Evolutionary conservation across 2,888 invertebrate genomes (phyloP).

Genomic region (Melangyna quadrimaculata): DNA sequence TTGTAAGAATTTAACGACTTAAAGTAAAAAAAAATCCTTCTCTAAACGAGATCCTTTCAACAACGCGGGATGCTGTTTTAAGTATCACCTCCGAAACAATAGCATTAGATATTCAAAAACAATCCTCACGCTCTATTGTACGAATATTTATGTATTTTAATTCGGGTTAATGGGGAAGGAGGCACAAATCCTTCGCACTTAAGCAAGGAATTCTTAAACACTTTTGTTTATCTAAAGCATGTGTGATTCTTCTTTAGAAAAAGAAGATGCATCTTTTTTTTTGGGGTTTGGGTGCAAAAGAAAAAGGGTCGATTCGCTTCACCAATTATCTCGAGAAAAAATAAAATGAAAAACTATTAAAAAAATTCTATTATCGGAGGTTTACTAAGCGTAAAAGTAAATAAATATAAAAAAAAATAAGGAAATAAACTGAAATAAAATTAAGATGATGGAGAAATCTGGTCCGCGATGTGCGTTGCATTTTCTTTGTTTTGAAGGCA

Average conservation of each 20-base stretch:
- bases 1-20: constrained; percentile 56
- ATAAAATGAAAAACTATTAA: constrained; percentile 34
- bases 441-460: background rate
- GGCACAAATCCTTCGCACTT: constrained; percentile 70
- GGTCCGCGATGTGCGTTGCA: background rate
- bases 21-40: constrained; percentile 9
- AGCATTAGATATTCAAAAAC: constrained; percentile 59
- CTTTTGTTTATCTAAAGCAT: constrained; percentile 66
- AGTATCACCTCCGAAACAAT: constrained; percentile 59
- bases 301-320: constrained; percentile 69
- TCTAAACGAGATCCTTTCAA: constrained; percentile 20
- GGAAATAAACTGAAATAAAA: constrained; percentile 16
- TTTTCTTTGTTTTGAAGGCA: background rate
- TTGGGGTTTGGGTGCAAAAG: background rate
- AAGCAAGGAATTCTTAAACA: constrained; percentile 10
- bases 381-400: constrained; percentile 69
- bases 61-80: constrained; percentile 40
- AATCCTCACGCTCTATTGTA: constrained; percentile 23
- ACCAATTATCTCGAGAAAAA: constrained; percentile 52
- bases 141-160: constrained; percentile 42
- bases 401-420: constrained; percentile 39
- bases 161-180: constrained; percentile 70
- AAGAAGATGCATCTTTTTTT: background rate
- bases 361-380: constrained; percentile 66
- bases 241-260: background rate